Percentiles rank a stretch among this genome's conserved stretches.
These are phyloP conservation scores for Drosophila conformis DNA, from an alignment of 2,888 invertebrate species.

Conservation along the genomic window DNA sequence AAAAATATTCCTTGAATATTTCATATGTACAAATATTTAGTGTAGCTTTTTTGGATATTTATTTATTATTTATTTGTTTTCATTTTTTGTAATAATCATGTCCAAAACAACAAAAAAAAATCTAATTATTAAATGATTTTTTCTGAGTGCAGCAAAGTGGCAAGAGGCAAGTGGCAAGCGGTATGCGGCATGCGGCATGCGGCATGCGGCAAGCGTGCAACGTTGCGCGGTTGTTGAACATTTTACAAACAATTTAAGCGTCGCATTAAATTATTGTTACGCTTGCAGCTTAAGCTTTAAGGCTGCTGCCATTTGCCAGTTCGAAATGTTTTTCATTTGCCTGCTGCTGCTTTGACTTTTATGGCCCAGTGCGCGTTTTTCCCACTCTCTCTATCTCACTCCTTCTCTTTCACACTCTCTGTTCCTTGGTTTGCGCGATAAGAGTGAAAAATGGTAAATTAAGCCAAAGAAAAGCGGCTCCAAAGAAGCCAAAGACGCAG, in stretches of 20 bases:
- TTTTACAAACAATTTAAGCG: constrained; percentile 79
- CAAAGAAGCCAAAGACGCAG: constrained; percentile 55
- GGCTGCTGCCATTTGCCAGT: constrained; percentile 63
- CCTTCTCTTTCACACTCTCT: constrained; percentile 7
- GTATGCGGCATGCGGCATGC: constrained; percentile 9
- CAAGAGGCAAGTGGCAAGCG: constrained; percentile 19
- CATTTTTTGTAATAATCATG: not conserved
- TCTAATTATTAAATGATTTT: not conserved
- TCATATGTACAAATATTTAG: no score
- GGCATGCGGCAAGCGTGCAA: constrained; percentile 26
- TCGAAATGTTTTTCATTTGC: constrained; percentile 14
- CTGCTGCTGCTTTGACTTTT: constrained; percentile 65
- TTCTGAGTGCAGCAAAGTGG: constrained; percentile 5
- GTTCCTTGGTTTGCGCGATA: constrained; percentile 57
- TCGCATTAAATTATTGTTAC: constrained; percentile 81
- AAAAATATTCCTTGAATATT: no score
- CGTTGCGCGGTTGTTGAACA: constrained; percentile 71
- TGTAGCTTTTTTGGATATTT: not conserved
- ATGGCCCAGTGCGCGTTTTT: constrained; percentile 50
- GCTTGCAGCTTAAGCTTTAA: constrained; percentile 73
- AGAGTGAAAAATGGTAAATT: constrained; percentile 80
- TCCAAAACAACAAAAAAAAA: not conserved
- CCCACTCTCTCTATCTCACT: not conserved
- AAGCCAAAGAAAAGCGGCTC: constrained; percentile 68
- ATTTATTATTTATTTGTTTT: not conserved